These are phyloP conservation scores for Apteryx owenii DNA, from an alignment of 2,113 vertebrate genomes.

Conservation along the genomic window DNA sequence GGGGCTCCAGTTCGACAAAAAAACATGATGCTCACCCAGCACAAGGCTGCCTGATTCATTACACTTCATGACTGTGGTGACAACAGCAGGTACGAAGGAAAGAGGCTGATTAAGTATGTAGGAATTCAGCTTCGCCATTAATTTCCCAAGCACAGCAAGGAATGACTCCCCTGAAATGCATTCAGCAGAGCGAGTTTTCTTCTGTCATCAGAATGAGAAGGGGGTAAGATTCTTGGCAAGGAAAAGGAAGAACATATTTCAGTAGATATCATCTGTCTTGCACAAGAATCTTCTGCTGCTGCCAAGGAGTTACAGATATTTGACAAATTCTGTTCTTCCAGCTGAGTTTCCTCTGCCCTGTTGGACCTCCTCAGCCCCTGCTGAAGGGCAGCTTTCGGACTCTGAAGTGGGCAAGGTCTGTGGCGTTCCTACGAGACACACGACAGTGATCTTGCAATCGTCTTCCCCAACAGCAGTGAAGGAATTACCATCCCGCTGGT, in stretches of 20 bases:
- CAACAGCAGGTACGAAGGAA: conserved; percentile 44
- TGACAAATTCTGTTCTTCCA: conserved; percentile 60
- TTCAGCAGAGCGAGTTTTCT: conserved; percentile 45
- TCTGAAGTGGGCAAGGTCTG: conserved; percentile 14
- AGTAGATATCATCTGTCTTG: conserved; percentile 72
- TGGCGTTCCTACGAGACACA: background rate
- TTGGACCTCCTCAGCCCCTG: conserved; percentile 18
- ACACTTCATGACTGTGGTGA: conserved; percentile 16
- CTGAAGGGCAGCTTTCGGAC: background rate
- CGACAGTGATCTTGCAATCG: background rate
- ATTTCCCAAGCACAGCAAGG: conserved; percentile 58
- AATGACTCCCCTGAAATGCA: conserved; percentile 33
- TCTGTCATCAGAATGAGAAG: conserved; percentile 50
- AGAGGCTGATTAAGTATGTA: conserved; percentile 17
- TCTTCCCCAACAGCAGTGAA: background rate
- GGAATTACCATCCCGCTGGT: background rate
- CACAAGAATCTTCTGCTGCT: conserved; percentile 62
- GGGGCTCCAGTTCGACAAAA: conserved; percentile 5
- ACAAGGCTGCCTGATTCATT: background rate
- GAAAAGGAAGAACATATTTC: conserved; percentile 65
- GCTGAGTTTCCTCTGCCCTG: conserved; percentile 26
- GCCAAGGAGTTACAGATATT: conserved; percentile 60
- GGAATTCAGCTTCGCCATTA: conserved; percentile 44
- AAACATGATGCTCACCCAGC: background rate
- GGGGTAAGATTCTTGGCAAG: conserved; percentile 69